Evolutionary conservation across 2,888 invertebrate genomes (phyloP).

Genomic region (Oxytorus armatus): DNA sequence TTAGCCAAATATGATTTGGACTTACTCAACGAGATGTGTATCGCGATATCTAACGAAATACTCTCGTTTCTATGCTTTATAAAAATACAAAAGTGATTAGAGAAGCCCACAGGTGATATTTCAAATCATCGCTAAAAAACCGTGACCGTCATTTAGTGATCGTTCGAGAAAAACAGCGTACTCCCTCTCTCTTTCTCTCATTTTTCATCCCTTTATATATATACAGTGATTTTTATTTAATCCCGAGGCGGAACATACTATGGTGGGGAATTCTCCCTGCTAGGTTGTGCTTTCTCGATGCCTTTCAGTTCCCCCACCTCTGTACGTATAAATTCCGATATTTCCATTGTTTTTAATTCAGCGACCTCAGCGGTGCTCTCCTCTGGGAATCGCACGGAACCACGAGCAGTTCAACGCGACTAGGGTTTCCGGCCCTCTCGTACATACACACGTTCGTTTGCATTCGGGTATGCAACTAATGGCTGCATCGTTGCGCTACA

Average conservation of each 20-base stretch:
- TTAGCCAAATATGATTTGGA: no score
- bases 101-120: neutral
- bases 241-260: constrained; percentile 2
- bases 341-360: constrained; percentile 73
- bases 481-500: constrained; percentile 44
- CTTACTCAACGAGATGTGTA: no score
- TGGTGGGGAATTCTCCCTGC: constrained; percentile 24
- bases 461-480: constrained; percentile 49
- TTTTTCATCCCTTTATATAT: neutral
- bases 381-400: neutral
- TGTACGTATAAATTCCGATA: constrained; percentile 62
- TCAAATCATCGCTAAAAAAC: constrained; percentile 5
- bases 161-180: constrained; percentile 24
- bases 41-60: no score
- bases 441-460: constrained; percentile 30
- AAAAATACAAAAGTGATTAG: no score
- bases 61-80: no score
- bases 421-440: neutral
- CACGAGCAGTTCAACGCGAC: constrained; percentile 15
- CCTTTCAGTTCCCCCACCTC: constrained; percentile 14
- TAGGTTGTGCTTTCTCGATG: constrained; percentile 25
- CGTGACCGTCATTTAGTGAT: constrained; percentile 5
- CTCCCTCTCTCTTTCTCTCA: constrained; percentile 4
- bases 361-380: constrained; percentile 42
- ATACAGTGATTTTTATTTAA: neutral